Evolutionary conservation across 2,888 invertebrate genomes (phyloP), one percentile per base, ranked within the genome.

Genomic region (Machimus rusticus): DNA sequence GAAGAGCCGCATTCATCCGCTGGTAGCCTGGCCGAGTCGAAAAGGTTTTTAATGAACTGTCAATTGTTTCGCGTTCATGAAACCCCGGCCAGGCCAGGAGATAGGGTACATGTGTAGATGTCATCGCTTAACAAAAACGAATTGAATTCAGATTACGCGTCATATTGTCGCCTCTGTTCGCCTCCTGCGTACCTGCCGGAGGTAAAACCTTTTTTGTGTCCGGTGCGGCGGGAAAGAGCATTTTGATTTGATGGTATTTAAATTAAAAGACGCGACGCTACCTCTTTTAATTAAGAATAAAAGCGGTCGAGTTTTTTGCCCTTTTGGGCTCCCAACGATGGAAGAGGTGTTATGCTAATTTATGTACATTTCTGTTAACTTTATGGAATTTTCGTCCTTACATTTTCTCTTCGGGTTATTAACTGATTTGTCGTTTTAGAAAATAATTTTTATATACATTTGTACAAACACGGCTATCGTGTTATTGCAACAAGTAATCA

Each of bases 81-180:
- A 81, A 81, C 23, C 74, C 74, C 37, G 51, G 37, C 16, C 76
- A 34, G n/a, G 23, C 28, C 55, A 86, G 86, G 77, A 86, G 86
- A 77, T 85, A 43, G 74, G 55, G 74, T 87, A 87, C 87, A 87
- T 81, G 87, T 87, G 87, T 87, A 87, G 79, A 87, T 87, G 87
- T 87, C 87, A 87, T 87, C 87, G 81, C 78, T 57, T 66, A 87
- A 87, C 74, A 89, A 89, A 78, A 90, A 90, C 89, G 89, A 89
- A 89, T 89, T 89, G 90, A 90, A 90, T 90, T 90, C 89, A 89
- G 89, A 90, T 90, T 89, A 89, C 90, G 90, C 90, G 89, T 90
- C 90, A 90, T 89, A 89, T 89, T 90, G 90, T 90, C 90, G 90
- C 90, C 90, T 90, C 90, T 88, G 90, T 90, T 89, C 88, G 88